Conservation (phyloP, 2,113 vertebrate species). For the Elephantulus edwardii region DNA sequence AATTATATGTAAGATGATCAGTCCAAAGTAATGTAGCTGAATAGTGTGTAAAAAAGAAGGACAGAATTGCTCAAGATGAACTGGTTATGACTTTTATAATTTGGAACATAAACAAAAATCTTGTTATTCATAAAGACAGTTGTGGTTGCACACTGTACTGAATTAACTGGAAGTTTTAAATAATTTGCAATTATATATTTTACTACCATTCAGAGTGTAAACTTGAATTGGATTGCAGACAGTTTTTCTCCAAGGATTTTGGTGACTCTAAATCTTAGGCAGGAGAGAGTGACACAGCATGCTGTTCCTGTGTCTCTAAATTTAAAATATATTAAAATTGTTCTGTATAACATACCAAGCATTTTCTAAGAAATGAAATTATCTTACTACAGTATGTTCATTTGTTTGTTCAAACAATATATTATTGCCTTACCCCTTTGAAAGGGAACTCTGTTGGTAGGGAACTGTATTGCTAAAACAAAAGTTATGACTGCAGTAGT, state of each 20-base stretch:
- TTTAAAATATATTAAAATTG: neutral
- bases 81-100: constrained; percentile 59
- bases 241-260: neutral
- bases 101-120: constrained; percentile 25
- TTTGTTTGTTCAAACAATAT: rapidly evolving
- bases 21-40: constrained; percentile 48
- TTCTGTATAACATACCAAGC: neutral
- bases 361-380: neutral
- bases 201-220: constrained; percentile 39
- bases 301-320: neutral
- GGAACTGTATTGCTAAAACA: too few relatives aligned
- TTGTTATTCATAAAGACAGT: constrained; percentile 60
- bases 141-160: constrained; percentile 16
- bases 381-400: neutral
- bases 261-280: neutral
- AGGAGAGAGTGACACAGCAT: too few relatives aligned
- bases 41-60: constrained; percentile 50
- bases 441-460: too few relatives aligned
- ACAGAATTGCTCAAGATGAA: constrained; percentile 16
- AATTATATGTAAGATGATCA: constrained; percentile 43
- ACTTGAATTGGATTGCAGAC: constrained; percentile 21
- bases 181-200: constrained; percentile 38
- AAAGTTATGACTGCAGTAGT: too few relatives aligned
- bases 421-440: neutral
- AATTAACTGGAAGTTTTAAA: constrained; percentile 57